Conservation (phyloP, 2,888 invertebrate genomes). For the Callinectes sapidus region DNA sequence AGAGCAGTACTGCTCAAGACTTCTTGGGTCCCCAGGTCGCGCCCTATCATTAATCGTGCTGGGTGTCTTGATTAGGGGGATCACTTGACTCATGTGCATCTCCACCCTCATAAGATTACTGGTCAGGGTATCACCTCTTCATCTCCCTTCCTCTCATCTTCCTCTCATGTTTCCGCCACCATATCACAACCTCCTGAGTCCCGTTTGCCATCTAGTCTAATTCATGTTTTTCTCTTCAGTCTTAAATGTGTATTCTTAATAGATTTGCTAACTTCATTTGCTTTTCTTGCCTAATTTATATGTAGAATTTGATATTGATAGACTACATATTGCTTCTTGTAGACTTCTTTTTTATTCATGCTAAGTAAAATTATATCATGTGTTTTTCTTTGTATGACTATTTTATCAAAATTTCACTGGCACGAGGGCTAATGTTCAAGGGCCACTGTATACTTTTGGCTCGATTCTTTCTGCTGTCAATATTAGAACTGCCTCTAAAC, state of each 20-base stretch:
- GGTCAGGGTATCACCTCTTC: slow-evolving; percentile 2
- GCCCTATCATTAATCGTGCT: slow-evolving; percentile 40
- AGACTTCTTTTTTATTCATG: slow-evolving; percentile 53
- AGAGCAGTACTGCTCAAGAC: slow-evolving; percentile 51
- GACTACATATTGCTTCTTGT: slow-evolving; percentile 51
- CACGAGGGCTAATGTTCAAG: slow-evolving; percentile 68
- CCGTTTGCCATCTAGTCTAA: slow-evolving; percentile 35
- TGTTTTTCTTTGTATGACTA: slow-evolving; percentile 50
- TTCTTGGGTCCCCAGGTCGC: slow-evolving; percentile 54
- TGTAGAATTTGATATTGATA: slow-evolving; percentile 59
- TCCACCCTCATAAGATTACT: not conserved
- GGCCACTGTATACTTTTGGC: slow-evolving; percentile 63
- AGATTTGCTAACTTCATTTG: slow-evolving; percentile 55
- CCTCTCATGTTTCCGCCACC: not conserved
- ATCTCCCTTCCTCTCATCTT: slow-evolving; percentile 24
- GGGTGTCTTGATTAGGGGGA: slow-evolving; percentile 54
- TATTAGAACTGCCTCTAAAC: slow-evolving; percentile 49
- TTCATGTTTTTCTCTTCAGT: not conserved
- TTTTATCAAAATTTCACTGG: slow-evolving; percentile 56
- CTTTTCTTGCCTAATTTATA: slow-evolving; percentile 55
- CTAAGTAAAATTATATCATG: slow-evolving; percentile 51
- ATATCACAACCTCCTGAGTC: not conserved
- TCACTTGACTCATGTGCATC: not conserved
- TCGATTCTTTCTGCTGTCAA: slow-evolving; percentile 57
- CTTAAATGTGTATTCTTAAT: slow-evolving; percentile 33